Percentiles rank a stretch among this genome's conserved stretches.
phyloP scores from a whole-genome alignment of 2,797 vertebrate species.

The Halcyon badia region DNA sequence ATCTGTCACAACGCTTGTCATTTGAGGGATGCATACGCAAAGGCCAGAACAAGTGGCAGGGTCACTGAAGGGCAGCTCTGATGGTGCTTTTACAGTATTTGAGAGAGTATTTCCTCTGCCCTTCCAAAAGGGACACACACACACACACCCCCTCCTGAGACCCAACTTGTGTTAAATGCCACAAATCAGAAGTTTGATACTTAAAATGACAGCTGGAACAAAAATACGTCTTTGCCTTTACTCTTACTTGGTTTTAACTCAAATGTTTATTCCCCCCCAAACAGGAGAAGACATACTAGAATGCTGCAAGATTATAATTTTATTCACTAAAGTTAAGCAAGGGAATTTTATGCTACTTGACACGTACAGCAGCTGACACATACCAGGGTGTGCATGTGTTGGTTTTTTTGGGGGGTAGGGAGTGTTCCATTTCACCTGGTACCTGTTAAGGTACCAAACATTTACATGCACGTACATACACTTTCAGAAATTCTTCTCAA shows the following conservation, averaged over 20 bases:
- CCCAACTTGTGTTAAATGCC: neutral
- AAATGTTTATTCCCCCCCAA: neutral
- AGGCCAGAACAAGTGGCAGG: neutral
- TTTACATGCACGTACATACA: neutral
- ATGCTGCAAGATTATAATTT: neutral
- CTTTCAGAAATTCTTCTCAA: neutral
- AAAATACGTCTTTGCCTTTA: neutral
- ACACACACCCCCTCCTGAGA: neutral
- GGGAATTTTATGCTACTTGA: neutral
- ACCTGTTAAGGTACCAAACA: neutral
- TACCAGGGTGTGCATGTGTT: too few relatives aligned
- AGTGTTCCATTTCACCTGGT: neutral
- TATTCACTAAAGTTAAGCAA: neutral
- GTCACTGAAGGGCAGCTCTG: constrained; percentile 1
- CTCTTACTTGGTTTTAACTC: neutral
- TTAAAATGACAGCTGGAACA: neutral
- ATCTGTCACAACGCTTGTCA: accelerated
- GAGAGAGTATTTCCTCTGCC: neutral
- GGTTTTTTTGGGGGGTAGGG: too few relatives aligned
- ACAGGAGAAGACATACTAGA: neutral
- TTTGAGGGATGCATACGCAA: neutral
- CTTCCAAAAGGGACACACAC: neutral
- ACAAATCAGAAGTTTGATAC: neutral
- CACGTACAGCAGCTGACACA: neutral
- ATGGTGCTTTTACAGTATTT: neutral